Percentiles rank a stretch among this genome's conserved stretches.
Conservation (phyloP, 2,888 invertebrate species). For the Lithophane leautieri region DNA sequence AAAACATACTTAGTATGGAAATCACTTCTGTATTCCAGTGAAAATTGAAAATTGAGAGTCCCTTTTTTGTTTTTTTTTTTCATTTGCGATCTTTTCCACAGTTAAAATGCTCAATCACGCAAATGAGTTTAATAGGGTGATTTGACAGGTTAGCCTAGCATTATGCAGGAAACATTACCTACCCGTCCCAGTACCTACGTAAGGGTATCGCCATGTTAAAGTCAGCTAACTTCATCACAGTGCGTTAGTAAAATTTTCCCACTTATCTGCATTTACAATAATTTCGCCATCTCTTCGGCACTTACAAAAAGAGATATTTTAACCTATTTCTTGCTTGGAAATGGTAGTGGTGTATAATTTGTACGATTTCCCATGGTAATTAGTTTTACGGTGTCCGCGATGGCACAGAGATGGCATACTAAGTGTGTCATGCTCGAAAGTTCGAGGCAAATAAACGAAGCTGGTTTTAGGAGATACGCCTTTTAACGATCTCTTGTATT, state of each 20-base stretch:
- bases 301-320: constrained; percentile 39
- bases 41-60: background rate
- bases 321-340: constrained; percentile 38
- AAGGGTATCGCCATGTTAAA: background rate
- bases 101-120: background rate
- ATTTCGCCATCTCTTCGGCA: constrained; percentile 27
- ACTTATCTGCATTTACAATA: background rate
- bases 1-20: background rate
- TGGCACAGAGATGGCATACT: constrained; percentile 51
- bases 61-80: background rate
- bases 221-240: background rate
- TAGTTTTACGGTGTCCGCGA: constrained; percentile 59
- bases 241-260: background rate
- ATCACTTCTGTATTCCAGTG: background rate
- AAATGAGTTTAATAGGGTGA: background rate
- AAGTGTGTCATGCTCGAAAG: constrained; percentile 60
- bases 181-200: background rate
- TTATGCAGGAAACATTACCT: background rate
- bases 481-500: constrained; percentile 31
- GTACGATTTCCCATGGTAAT: constrained; percentile 58
- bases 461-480: constrained; percentile 37
- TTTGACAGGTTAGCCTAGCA: background rate
- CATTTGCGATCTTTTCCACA: background rate
- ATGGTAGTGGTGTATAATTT: constrained; percentile 57
- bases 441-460: constrained; percentile 45